Percentiles rank a stretch among this genome's conserved stretches.
Conservation (phyloP, 2,888 invertebrate species). For the Epirrhoe tristata region DNA sequence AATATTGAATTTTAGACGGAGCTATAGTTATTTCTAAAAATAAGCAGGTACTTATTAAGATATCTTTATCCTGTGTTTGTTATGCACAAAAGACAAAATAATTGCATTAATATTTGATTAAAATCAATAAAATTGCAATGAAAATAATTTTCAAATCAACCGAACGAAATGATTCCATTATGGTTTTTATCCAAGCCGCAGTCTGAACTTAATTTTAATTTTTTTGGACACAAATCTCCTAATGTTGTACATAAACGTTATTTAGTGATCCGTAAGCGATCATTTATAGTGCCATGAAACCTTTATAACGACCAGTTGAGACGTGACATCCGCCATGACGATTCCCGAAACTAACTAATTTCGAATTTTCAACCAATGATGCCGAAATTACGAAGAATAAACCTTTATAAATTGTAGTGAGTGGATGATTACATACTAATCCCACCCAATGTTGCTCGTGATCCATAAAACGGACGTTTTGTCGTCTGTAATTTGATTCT, state of each 20-base stretch:
- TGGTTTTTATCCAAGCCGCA: background rate
- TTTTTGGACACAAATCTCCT: conserved; percentile 14
- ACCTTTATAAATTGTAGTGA: conserved; percentile 49
- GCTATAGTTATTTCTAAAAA: too few relatives aligned
- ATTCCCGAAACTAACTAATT: conserved; percentile 45
- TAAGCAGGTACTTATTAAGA: too few relatives aligned
- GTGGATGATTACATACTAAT: conserved; percentile 47
- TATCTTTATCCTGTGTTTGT: too few relatives aligned
- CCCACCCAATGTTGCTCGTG: conserved; percentile 37
- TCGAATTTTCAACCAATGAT: conserved; percentile 43
- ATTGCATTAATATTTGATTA: background rate
- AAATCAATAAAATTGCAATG: background rate
- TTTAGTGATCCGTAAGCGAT: conserved; percentile 52
- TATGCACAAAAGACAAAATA: background rate
- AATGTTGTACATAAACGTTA: conserved; percentile 41
- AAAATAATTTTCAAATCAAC: background rate
- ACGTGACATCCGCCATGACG: conserved; percentile 58
- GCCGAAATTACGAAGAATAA: conserved; percentile 45
- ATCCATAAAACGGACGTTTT: conserved; percentile 41
- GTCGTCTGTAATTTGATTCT: conserved; percentile 38
- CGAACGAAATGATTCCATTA: conserved; percentile 5
- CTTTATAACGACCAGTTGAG: conserved; percentile 50
- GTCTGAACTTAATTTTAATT: background rate
- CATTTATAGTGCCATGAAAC: conserved; percentile 57
- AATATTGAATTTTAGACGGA: background rate